Percentiles rank a stretch among this genome's conserved stretches.
Conservation (phyloP, 2,113 vertebrate species). For the Himantopus leucocephalus region DNA sequence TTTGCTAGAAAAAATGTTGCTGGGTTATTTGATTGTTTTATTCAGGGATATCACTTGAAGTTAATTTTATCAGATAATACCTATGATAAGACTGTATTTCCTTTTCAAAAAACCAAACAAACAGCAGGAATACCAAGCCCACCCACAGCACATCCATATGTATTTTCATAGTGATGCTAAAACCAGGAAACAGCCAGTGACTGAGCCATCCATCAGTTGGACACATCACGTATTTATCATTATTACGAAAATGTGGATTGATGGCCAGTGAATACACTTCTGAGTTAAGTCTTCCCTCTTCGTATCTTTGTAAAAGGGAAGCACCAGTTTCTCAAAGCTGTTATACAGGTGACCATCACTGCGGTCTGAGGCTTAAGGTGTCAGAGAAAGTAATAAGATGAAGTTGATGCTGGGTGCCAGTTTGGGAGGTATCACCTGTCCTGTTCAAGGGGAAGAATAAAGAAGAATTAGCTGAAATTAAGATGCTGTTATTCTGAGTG, state of each 20-base stretch:
- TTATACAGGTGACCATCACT: not conserved
- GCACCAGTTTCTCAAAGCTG: not conserved
- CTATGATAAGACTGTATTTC: not conserved
- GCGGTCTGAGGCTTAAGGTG: not conserved
- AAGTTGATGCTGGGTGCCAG: not conserved
- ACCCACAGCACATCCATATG: not conserved
- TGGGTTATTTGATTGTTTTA: not conserved
- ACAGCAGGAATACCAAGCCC: not conserved
- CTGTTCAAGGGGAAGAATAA: not conserved
- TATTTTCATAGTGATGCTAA: not conserved
- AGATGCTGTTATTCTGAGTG: not conserved
- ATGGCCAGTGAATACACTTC: not conserved
- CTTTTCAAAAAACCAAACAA: not conserved
- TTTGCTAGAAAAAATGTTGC: not conserved
- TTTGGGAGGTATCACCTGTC: not conserved
- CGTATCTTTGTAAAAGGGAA: not conserved
- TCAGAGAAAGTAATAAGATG: not conserved
- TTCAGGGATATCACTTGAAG: not conserved
- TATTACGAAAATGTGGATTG: not conserved
- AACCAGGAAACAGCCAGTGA: not conserved
- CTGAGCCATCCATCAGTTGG: slow-evolving; percentile 25
- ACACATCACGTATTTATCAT: not conserved
- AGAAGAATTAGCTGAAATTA: not conserved
- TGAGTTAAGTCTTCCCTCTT: not conserved
- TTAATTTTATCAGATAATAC: not conserved